phyloP scores from a whole-genome alignment of 2,113 vertebrate genomes.

The Corynorhinus townsendii region DNA sequence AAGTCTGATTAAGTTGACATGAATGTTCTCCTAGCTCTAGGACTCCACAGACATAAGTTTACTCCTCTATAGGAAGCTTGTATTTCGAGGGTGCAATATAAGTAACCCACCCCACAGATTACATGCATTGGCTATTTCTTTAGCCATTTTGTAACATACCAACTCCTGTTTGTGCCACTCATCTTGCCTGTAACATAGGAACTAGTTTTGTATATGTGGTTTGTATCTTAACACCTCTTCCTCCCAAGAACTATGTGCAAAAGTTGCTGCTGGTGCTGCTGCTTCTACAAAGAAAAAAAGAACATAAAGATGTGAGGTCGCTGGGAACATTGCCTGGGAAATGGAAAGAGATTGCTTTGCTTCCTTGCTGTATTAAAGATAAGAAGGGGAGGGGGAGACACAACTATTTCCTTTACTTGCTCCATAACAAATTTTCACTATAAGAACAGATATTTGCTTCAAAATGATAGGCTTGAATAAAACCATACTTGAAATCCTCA shows the following conservation, averaged over 20 bases:
- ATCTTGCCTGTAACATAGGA: not conserved
- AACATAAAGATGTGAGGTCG: not conserved
- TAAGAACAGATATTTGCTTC: not conserved
- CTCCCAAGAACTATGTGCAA: not conserved
- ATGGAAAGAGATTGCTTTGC: not conserved
- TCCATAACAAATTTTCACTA: not conserved
- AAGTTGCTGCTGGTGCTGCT: not conserved
- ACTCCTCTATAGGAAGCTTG: not conserved
- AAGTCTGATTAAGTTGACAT: not conserved
- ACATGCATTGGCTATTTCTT: not conserved
- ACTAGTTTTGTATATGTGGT: not conserved
- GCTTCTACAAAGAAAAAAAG: not conserved
- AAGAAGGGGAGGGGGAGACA: not conserved
- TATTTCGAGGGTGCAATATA: not conserved
- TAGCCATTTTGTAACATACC: not conserved
- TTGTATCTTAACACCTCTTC: not conserved
- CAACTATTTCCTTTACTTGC: not conserved
- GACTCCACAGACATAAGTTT: not conserved
- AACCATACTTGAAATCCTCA: not conserved
- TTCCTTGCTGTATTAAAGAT: not conserved
- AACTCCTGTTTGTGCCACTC: not conserved
- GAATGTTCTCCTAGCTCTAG: not conserved
- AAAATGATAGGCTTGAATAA: not conserved
- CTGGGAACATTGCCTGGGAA: not conserved
- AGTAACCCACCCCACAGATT: not conserved